Evolutionary conservation across 2,797 vertebrate genomes (phyloP).

Genomic region (Argya squamiceps): DNA sequence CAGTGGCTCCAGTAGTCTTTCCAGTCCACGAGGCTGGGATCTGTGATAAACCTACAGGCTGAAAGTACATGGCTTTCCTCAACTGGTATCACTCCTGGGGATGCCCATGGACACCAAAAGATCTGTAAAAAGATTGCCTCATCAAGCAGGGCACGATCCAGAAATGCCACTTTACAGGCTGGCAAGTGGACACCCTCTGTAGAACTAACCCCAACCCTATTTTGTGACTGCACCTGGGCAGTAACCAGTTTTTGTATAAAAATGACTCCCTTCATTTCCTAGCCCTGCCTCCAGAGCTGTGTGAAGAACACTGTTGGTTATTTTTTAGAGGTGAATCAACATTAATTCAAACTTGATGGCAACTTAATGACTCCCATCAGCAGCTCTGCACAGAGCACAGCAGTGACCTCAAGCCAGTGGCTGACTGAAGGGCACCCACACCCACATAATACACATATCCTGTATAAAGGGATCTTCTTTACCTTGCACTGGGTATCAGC

Average conservation of each 20-base stretch:
- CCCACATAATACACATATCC: accelerated
- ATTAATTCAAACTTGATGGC: not conserved
- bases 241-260: not conserved
- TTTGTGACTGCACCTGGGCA: not conserved
- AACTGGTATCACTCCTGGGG: not conserved
- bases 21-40: not conserved
- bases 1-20: not conserved
- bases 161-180: not conserved
- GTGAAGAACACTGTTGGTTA: not conserved
- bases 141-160: not conserved
- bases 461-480: not conserved
- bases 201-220: not conserved
- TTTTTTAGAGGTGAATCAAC: not conserved
- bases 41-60: not conserved
- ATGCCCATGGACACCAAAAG: not conserved
- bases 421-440: not conserved
- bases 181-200: not conserved
- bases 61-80: not conserved
- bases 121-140: not conserved
- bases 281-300: not conserved
- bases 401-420: not conserved
- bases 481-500: not conserved
- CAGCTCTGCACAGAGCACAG: not conserved
- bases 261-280: not conserved
- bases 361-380: not conserved